Evolutionary conservation across 2,888 invertebrate species (phyloP).

Genomic region (Aphodius sticticus): DNA sequence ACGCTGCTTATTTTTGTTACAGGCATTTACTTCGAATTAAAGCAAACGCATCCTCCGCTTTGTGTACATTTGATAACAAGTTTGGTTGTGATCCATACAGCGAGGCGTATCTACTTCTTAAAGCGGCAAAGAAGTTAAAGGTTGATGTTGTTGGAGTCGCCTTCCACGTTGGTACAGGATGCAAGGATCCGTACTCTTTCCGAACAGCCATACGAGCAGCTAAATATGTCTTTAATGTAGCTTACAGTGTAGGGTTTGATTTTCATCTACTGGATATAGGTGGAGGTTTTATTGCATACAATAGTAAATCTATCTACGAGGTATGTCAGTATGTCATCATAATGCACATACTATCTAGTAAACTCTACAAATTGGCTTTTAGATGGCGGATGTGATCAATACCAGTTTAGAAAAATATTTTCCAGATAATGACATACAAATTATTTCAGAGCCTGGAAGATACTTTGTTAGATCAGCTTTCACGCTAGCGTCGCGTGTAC

Average conservation of each 20-base stretch:
- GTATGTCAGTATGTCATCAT: not conserved
- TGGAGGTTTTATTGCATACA: conserved; percentile 66
- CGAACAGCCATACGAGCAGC: conserved; percentile 63
- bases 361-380: not conserved
- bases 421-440: conserved; percentile 56
- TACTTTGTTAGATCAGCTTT: conserved; percentile 70
- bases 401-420: conserved; percentile 64
- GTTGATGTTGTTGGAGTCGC: conserved; percentile 54
- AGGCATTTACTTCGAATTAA: conserved; percentile 38
- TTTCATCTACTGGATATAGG: conserved; percentile 66
- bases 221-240: conserved; percentile 62
- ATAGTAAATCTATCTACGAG: conserved; percentile 55
- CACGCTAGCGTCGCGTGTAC: conserved; percentile 65
- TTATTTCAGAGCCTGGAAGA: conserved; percentile 71
- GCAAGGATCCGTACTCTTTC: conserved; percentile 61
- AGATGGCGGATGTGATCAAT: conserved; percentile 61
- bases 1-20: not conserved
- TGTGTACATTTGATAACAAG: conserved; percentile 48
- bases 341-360: not conserved
- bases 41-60: conserved; percentile 46
- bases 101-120: conserved; percentile 49
- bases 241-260: conserved; percentile 61
- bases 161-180: conserved; percentile 55
- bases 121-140: conserved; percentile 47
- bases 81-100: conserved; percentile 53